Conservation (phyloP, 2,888 invertebrate genomes). For the Tenthredo notha region DNA sequence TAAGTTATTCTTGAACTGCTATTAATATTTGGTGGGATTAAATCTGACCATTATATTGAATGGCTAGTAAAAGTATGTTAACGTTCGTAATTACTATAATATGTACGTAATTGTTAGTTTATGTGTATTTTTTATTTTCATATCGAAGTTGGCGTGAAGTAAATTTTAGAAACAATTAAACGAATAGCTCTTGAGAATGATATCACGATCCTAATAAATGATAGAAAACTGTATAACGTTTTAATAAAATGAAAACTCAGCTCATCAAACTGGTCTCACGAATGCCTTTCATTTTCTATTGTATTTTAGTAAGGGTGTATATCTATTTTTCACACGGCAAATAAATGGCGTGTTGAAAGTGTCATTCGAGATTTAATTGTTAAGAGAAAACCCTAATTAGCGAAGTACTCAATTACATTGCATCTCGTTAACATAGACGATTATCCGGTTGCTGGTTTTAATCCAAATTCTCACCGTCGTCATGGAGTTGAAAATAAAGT, state of each 20-base stretch:
- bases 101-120: not conserved
- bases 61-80: not conserved
- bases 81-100: not conserved
- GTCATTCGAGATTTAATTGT: conserved; percentile 26
- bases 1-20: not conserved
- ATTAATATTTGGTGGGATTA: not conserved
- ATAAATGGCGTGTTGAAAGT: not conserved
- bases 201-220: not conserved
- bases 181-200: not conserved
- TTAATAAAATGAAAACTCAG: not conserved
- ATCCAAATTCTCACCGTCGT: conserved; percentile 10
- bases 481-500: not conserved
- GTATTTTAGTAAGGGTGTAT: not conserved
- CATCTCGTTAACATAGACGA: conserved; percentile 19
- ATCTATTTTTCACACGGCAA: not conserved
- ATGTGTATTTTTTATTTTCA: not conserved
- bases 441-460: not conserved
- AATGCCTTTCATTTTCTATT: not conserved
- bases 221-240: not conserved
- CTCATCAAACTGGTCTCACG: not conserved
- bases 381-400: conserved; percentile 29
- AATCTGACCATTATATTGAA: not conserved
- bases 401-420: conserved; percentile 5
- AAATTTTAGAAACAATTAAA: not conserved
- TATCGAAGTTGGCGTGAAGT: not conserved